Conservation (phyloP, 2,888 invertebrate species). For the Anoplius nigerrimus region DNA sequence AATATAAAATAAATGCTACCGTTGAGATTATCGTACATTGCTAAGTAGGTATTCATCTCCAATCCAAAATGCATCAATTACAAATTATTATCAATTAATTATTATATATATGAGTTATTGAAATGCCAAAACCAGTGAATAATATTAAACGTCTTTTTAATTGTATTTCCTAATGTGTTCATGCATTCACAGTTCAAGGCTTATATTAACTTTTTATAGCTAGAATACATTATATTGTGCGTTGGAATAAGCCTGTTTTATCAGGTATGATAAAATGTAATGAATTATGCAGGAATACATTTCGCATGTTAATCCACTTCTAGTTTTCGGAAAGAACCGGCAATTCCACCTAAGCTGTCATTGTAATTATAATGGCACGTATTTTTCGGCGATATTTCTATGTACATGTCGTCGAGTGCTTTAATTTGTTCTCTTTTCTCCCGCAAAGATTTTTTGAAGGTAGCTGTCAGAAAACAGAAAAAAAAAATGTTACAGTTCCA, state of each 20-base stretch:
- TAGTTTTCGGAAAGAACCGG: conserved; percentile 89
- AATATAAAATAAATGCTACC: too few species aligned
- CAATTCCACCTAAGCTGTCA: conserved; percentile 83
- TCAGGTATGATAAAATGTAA: too few species aligned
- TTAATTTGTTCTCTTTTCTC: conserved; percentile 81
- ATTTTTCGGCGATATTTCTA: conserved; percentile 80
- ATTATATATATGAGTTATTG: too few species aligned
- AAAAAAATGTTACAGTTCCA: neutral
- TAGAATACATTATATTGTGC: neutral
- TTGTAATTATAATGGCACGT: conserved; percentile 75
- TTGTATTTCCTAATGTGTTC: too few species aligned
- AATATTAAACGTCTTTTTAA: too few species aligned
- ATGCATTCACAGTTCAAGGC: conserved; percentile 6
- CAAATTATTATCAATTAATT: too few species aligned
- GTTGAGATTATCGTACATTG: too few species aligned
- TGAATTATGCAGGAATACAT: neutral
- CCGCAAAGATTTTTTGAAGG: conserved; percentile 80
- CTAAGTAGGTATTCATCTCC: too few species aligned
- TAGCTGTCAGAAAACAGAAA: conserved; percentile 51
- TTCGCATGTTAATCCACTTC: conserved; percentile 84
- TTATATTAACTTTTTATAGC: neutral
- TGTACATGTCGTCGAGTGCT: conserved; percentile 85
- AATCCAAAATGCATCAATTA: too few species aligned
- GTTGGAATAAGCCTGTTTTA: too few species aligned
- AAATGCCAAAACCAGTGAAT: too few species aligned